phyloP scores from a whole-genome alignment of 2,888 invertebrate species.

The Troglohyphantes excavatus region DNA sequence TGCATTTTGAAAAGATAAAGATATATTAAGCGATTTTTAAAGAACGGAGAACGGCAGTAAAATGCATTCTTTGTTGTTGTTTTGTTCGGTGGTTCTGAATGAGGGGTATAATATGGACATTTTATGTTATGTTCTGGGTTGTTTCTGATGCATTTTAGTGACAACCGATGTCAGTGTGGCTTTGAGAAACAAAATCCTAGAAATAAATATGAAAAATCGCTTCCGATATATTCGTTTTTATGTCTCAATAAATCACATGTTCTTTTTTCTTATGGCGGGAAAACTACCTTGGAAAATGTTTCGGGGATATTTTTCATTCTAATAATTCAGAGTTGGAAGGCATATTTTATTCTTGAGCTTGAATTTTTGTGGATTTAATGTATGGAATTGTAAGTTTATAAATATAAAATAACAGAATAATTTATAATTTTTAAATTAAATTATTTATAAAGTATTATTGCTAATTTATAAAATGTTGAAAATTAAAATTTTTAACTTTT shows the following conservation, averaged over 20 bases:
- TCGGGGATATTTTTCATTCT: neutral
- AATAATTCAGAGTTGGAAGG: too few relatives aligned
- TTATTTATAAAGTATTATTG: too few relatives aligned
- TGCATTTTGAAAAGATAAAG: slow-evolving; percentile 12
- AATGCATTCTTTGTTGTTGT: slow-evolving; percentile 32
- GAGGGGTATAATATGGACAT: neutral
- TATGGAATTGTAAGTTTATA: too few relatives aligned
- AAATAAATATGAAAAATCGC: slow-evolving; percentile 24
- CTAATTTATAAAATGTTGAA: too few relatives aligned
- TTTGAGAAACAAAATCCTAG: neutral
- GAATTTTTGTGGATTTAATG: too few relatives aligned
- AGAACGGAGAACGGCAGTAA: neutral
- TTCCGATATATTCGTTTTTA: slow-evolving; percentile 43
- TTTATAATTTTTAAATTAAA: too few relatives aligned
- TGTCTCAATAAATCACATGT: slow-evolving; percentile 21
- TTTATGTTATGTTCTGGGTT: neutral
- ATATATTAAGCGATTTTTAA: slow-evolving; percentile 25
- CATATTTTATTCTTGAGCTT: too few relatives aligned
- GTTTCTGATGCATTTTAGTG: slow-evolving; percentile 10
- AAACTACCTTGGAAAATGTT: neutral
- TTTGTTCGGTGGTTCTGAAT: slow-evolving; percentile 2
- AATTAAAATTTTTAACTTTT: too few relatives aligned
- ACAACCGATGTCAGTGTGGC: slow-evolving; percentile 38
- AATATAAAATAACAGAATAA: too few relatives aligned
- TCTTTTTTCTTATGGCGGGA: neutral